These are phyloP conservation scores for Actinemys pallida DNA, from an alignment of 2,113 vertebrate genomes.

Conservation along the genomic window DNA sequence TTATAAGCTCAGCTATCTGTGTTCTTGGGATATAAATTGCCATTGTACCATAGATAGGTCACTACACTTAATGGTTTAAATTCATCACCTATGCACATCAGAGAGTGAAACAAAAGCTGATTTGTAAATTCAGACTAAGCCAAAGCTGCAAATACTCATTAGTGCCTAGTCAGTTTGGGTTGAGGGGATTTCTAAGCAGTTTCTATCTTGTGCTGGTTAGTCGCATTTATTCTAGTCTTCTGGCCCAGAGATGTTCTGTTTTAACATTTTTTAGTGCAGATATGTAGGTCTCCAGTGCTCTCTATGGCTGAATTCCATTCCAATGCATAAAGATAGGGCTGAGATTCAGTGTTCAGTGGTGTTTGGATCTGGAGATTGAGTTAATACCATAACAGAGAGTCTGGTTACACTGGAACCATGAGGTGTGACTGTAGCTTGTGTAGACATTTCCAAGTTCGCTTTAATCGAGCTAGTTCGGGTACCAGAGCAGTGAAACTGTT, in stretches of 20 bases:
- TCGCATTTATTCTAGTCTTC: not conserved
- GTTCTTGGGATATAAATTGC: slow-evolving; percentile 56
- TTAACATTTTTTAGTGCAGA: slow-evolving; percentile 57
- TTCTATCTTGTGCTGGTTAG: slow-evolving; percentile 51
- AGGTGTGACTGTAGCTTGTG: not conserved
- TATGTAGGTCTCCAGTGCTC: not conserved
- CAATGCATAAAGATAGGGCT: not conserved
- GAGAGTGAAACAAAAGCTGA: slow-evolving; percentile 63
- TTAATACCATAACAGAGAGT: not conserved
- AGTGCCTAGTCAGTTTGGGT: slow-evolving; percentile 61
- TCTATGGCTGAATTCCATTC: not conserved
- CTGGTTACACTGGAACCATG: not conserved
- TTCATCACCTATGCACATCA: slow-evolving; percentile 50
- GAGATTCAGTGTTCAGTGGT: not conserved
- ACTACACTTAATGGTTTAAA: slow-evolving; percentile 62
- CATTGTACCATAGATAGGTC: slow-evolving; percentile 12
- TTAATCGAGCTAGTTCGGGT: not conserved
- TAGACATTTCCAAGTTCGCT: not conserved
- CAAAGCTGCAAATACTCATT: slow-evolving; percentile 62
- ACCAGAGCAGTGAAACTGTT: not conserved
- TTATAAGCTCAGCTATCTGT: slow-evolving; percentile 24
- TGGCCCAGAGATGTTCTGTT: slow-evolving; percentile 37
- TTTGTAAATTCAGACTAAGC: slow-evolving; percentile 64
- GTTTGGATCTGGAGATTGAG: not conserved
- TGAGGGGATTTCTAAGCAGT: slow-evolving; percentile 23